A percentile compares a stretch with the other conserved stretches of the same genome.
Evolutionary conservation across 2,888 invertebrate species (phyloP).

Genomic region (Pandemis cinnamomeana): DNA sequence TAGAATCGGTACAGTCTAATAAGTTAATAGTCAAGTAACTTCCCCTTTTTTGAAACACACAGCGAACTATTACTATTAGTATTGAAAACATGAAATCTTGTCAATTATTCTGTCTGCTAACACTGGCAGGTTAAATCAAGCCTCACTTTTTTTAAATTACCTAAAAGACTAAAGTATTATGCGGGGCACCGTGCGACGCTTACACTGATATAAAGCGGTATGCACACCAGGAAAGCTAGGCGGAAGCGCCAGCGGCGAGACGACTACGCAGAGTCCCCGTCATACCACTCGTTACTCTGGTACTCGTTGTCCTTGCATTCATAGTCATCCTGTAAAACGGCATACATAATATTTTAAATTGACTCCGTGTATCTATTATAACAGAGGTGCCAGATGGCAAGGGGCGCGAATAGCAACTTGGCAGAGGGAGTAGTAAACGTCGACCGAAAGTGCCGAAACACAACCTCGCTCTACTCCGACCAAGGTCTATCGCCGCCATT

Average conservation of each 20-base stretch:
- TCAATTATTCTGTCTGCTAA: neutral
- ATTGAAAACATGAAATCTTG: neutral
- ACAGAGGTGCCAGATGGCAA: neutral
- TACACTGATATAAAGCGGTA: constrained; percentile 7
- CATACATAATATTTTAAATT: neutral
- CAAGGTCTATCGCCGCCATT: too few species aligned
- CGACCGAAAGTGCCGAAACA: too few species aligned
- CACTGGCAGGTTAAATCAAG: neutral
- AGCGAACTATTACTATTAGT: neutral
- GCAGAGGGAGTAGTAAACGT: too few species aligned
- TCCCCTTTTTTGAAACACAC: neutral
- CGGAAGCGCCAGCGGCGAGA: constrained; percentile 43
- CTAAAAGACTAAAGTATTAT: constrained; percentile 5
- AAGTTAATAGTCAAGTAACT: neutral
- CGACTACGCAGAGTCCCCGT: constrained; percentile 79
- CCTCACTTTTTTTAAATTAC: constrained; percentile 2
- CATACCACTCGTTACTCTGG: constrained; percentile 68
- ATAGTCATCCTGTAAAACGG: constrained; percentile 72
- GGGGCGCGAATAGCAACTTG: too few species aligned
- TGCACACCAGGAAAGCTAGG: constrained; percentile 13
- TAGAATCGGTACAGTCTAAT: neutral
- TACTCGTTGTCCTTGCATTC: constrained; percentile 70
- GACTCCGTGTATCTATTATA: neutral
- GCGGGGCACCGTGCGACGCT: neutral
- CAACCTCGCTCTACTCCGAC: too few species aligned